phyloP scores from a whole-genome alignment of 2,888 invertebrate genomes.

The Mythimna ferrago region DNA sequence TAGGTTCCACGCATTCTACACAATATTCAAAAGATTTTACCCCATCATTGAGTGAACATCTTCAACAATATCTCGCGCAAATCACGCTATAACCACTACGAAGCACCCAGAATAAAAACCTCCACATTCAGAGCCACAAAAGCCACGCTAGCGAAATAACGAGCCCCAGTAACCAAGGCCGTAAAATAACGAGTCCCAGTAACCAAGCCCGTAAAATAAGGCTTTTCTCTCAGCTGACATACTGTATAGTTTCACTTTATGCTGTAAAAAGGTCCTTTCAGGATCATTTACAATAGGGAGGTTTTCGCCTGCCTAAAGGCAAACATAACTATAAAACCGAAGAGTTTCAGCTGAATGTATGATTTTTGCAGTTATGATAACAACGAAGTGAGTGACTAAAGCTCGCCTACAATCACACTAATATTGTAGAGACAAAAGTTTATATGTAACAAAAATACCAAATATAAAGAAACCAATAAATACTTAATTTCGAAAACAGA shows the following conservation, averaged over 20 bases:
- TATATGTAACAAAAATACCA: too few relatives aligned
- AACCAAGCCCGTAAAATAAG: slow-evolving; percentile 32
- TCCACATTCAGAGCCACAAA: slow-evolving; percentile 10
- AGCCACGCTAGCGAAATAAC: slow-evolving; percentile 32
- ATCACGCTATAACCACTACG: background rate
- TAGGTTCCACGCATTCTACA: too few relatives aligned
- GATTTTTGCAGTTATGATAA: background rate
- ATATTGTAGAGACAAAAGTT: too few relatives aligned
- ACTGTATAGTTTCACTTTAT: slow-evolving; percentile 31
- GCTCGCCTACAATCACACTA: too few relatives aligned
- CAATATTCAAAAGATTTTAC: background rate
- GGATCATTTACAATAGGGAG: slow-evolving; percentile 9
- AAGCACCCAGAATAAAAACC: slow-evolving; percentile 21
- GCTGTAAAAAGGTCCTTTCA: slow-evolving; percentile 21
- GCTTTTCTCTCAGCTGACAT: slow-evolving; percentile 14
- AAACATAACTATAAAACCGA: background rate
- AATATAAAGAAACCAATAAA: too few relatives aligned
- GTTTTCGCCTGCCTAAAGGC: background rate
- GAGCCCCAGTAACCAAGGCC: slow-evolving; percentile 21
- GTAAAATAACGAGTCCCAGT: slow-evolving; percentile 24
- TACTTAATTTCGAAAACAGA: too few relatives aligned
- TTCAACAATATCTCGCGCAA: slow-evolving; percentile 4
- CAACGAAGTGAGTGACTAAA: background rate
- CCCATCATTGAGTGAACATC: too few relatives aligned
- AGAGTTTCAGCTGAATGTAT: background rate